These are phyloP conservation scores for Metalampra italica DNA, from an alignment of 2,888 invertebrate species.

Conservation along the genomic window DNA sequence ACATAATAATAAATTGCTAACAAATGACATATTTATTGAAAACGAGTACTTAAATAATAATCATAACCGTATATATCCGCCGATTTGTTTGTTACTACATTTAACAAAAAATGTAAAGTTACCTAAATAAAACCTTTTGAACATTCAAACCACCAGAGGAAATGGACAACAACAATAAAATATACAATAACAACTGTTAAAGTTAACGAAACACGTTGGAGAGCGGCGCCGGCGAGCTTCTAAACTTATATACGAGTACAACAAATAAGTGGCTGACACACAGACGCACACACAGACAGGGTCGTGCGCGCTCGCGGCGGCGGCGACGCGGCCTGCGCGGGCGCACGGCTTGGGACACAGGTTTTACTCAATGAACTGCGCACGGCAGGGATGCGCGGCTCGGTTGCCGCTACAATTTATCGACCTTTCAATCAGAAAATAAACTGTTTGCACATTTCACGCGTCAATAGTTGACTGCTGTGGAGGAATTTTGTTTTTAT, in stretches of 20 bases:
- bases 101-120: neutral
- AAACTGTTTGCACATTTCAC: neutral
- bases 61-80: no score
- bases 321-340: conserved; percentile 35
- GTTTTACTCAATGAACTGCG: conserved; percentile 67
- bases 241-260: conserved; percentile 50
- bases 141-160: conserved; percentile 8
- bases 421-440: neutral
- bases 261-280: conserved; percentile 34
- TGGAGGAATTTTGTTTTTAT: no score
- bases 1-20: no score
- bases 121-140: neutral
- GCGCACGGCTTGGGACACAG: conserved; percentile 39
- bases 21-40: no score
- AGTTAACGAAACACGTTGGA: conserved; percentile 50
- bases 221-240: conserved; percentile 44
- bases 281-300: conserved; percentile 26
- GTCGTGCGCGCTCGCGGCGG: conserved; percentile 44
- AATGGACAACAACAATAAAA: conserved; percentile 41
- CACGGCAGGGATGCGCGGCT: conserved; percentile 30
- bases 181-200: conserved; percentile 56
- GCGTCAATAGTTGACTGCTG: no score
- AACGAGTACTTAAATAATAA: no score
- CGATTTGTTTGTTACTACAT: no score
- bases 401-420: neutral